Base-by-base conservation (phyloP, 2,113 vertebrate genomes). In the Triplophysa dalaica region DNA sequence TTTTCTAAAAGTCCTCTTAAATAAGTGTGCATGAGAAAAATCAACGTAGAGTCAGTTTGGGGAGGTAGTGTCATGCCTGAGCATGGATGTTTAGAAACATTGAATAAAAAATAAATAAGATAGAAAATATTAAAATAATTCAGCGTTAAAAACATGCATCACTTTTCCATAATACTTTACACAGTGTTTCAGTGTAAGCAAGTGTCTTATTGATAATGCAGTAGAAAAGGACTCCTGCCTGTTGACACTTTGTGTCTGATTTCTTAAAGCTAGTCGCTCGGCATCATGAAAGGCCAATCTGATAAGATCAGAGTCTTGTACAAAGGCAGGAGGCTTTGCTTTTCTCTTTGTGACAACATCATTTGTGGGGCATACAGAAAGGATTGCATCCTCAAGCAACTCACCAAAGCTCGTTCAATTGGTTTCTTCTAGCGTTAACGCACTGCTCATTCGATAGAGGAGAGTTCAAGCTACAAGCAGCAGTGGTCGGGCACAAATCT, bases 291-390 rank as follows among this genome's bases (percentile, higher is more conserved):
- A 82, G 70, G 24, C 26, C 50, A 43, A 78, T 82, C 72, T 85
- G 83, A 85, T 85, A 79, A 68, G 48, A 73, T 58, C 48, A 60
- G 63, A 33, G 66, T 66, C n/a, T 17, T 21, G 41, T 64, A 79
- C 81, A 65, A 41, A 69, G 79, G 68, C 67, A 61, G 29, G 60
- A 43, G 78, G 65, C 58, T 61, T 81, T 68, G 24, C 60, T 74
- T 58, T 81, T 26, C 68, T 67, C 75, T 60, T 77, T 16, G 19
- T 58, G 62, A 79, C 68, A 61, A 83, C 60, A 74, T 84, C 29
- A 79, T 81, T 84, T 85, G 68, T 72, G 69, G 21, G 48, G 73
- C 45, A 69, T 70, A 83, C 81, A 85, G 69, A 75, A n/a, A 29
- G 24, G n/a, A 19, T 77, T 63, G 60, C 70, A 61, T 79, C 62